Evolutionary conservation across 92 coral and sea anemone species (phyloP).

Genomic region (Virgularia gustaviana): DNA sequence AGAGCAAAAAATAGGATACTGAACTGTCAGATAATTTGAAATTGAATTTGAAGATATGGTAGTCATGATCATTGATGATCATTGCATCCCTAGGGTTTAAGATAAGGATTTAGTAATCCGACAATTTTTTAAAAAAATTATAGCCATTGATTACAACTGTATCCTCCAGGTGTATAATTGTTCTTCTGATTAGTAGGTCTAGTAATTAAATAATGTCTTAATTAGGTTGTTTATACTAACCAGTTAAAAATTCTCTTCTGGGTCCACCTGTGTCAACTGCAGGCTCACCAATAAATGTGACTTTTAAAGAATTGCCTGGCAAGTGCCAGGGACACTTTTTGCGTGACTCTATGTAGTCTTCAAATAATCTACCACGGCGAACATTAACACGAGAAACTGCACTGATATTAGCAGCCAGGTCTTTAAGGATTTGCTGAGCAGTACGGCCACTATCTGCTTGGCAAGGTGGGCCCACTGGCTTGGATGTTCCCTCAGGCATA

Average conservation of each 20-base stretch:
- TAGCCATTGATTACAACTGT: too few relatives aligned
- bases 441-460: background rate
- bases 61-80: too few relatives aligned
- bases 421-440: background rate
- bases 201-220: too few relatives aligned
- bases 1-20: too few relatives aligned
- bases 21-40: too few relatives aligned
- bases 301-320: background rate
- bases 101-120: too few relatives aligned
- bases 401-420: background rate
- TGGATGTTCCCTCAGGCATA: background rate
- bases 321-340: conserved; percentile 4
- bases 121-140: too few relatives aligned
- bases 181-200: too few relatives aligned
- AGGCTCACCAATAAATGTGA: background rate
- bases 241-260: background rate
- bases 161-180: too few relatives aligned
- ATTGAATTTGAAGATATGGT: too few relatives aligned
- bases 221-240: too few relatives aligned
- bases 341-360: background rate
- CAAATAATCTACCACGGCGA: background rate
- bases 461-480: background rate
- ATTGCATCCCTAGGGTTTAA: too few relatives aligned
- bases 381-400: background rate
- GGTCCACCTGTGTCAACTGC: background rate